Conservation (phyloP, 2,888 invertebrate species). For the Drosophila mettleri region DNA sequence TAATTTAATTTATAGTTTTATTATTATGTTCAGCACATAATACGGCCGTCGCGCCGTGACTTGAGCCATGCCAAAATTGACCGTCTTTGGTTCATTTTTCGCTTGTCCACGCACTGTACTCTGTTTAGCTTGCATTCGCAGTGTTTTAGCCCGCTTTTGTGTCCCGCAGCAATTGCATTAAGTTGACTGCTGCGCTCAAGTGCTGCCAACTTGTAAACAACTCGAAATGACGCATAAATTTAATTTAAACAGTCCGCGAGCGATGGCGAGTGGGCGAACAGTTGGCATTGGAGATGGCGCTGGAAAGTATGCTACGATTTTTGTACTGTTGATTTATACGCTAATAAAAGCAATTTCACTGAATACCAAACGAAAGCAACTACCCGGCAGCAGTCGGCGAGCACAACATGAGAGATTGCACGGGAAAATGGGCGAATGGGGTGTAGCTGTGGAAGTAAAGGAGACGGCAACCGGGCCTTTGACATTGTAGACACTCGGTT, state of each 20-base stretch:
- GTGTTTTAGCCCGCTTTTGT: conserved; percentile 3
- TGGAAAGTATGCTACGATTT: conserved; percentile 72
- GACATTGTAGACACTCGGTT: conserved; percentile 72
- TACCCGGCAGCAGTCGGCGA: conserved; percentile 13
- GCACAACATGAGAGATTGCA: conserved; percentile 1
- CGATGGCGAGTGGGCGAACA: neutral
- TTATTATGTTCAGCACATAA: conserved; percentile 82
- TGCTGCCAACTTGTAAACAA: conserved; percentile 70
- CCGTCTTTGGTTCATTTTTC: conserved; percentile 32
- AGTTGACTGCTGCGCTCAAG: conserved; percentile 26
- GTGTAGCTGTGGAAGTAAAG: neutral
- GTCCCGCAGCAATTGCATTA: conserved; percentile 51
- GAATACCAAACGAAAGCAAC: conserved; percentile 72
- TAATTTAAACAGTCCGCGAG: conserved; percentile 67
- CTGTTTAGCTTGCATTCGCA: conserved; percentile 15
- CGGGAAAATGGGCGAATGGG: neutral
- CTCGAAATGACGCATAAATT: conserved; percentile 77
- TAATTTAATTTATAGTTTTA: conserved; percentile 85
- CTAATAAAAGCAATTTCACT: conserved; percentile 77
- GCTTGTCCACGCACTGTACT: conserved; percentile 40
- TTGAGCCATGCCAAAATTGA: conserved; percentile 39
- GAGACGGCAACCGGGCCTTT: conserved; percentile 56
- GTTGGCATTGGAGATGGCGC: conserved; percentile 13
- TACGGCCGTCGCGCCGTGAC: conserved; percentile 44
- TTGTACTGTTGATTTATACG: conserved; percentile 79